These are phyloP conservation scores for Trogon surrucura DNA, from an alignment of 2,113 vertebrate genomes.

Conservation along the genomic window DNA sequence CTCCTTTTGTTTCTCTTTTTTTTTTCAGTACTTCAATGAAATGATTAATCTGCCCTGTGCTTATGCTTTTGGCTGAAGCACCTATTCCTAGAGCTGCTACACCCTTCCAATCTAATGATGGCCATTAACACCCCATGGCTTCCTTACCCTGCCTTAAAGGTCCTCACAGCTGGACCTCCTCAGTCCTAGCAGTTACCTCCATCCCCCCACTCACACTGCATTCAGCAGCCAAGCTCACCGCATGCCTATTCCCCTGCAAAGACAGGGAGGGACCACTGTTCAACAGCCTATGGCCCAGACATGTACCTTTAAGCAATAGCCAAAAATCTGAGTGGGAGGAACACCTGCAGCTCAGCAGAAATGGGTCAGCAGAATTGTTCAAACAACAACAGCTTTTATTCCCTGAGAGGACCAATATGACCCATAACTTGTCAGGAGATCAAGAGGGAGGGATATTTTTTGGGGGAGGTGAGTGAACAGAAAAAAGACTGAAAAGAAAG, in stretches of 20 bases:
- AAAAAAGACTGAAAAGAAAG: not conserved
- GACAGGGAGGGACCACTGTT: not conserved
- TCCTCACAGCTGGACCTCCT: conserved; percentile 41
- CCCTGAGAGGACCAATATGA: not conserved
- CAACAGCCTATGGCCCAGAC: not conserved
- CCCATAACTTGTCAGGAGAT: not conserved
- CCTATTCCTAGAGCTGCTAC: not conserved
- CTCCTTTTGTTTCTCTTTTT: not conserved
- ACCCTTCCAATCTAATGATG: not conserved
- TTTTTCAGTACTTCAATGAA: not conserved
- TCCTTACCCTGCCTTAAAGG: not conserved
- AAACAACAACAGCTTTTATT: conserved; percentile 14
- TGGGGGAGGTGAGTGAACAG: accelerated
- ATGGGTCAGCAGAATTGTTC: conserved; percentile 8
- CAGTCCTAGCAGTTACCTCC: not conserved
- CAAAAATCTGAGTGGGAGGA: conserved; percentile 49
- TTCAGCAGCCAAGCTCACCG: conserved; percentile 29
- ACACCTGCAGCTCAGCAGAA: conserved; percentile 34
- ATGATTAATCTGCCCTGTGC: not conserved
- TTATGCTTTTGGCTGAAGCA: conserved; percentile 37
- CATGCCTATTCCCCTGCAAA: conserved; percentile 28
- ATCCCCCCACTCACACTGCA: not conserved
- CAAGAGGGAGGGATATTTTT: not conserved
- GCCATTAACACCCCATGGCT: conserved; percentile 32
- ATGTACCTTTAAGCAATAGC: not conserved